phyloP scores from a whole-genome alignment of 2,113 vertebrate species.

The Chaetodon auriga region DNA sequence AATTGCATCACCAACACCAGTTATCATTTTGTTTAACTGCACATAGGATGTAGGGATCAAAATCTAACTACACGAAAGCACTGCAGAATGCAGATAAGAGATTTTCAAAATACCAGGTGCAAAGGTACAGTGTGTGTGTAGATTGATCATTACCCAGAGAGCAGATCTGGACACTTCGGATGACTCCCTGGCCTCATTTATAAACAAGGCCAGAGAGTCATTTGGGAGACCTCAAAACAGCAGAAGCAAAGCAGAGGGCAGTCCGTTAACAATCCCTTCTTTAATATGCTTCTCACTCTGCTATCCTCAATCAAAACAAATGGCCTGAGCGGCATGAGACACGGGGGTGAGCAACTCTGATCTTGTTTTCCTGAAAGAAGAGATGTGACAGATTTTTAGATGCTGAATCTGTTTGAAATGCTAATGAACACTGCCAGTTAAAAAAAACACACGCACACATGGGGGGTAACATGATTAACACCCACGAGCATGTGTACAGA shows the following conservation, averaged over 20 bases:
- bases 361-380: slow-evolving; percentile 57
- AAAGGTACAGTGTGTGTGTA: background rate
- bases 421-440: slow-evolving; percentile 38
- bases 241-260: slow-evolving; percentile 30
- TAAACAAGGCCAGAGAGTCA: slow-evolving; percentile 26
- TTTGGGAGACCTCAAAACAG: slow-evolving; percentile 15
- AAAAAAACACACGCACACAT: slow-evolving; percentile 6
- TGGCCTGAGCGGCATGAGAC: slow-evolving; percentile 65
- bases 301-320: slow-evolving; percentile 67
- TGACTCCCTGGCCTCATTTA: slow-evolving; percentile 32
- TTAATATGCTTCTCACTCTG: slow-evolving; percentile 66
- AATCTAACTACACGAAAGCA: background rate
- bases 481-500: slow-evolving; percentile 11
- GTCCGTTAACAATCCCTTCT: slow-evolving; percentile 42
- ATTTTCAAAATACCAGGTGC: slow-evolving; percentile 7
- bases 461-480: slow-evolving; percentile 28
- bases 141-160: slow-evolving; percentile 40
- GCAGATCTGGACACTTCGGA: slow-evolving; percentile 20
- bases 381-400: slow-evolving; percentile 69
- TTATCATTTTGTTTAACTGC: background rate
- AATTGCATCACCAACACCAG: background rate
- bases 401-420: slow-evolving; percentile 68
- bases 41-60: background rate
- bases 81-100: background rate
- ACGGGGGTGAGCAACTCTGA: slow-evolving; percentile 51